These are phyloP conservation scores for Microcebus murinus DNA, from an alignment of 2,113 vertebrate species.

Conservation along the genomic window DNA sequence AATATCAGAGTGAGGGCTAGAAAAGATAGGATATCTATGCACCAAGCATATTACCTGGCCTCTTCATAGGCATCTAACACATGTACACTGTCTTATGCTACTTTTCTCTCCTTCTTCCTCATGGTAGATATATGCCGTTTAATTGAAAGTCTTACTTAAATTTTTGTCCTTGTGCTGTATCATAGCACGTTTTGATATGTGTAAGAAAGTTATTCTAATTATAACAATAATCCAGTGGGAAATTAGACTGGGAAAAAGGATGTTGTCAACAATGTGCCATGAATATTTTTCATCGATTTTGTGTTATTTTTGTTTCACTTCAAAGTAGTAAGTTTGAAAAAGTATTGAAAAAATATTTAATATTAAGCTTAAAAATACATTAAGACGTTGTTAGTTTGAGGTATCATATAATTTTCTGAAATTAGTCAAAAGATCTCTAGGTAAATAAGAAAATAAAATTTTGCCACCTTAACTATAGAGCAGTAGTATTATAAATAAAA, in stretches of 20 bases:
- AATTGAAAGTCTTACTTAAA: conserved; percentile 17
- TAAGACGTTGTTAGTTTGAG: conserved; percentile 39
- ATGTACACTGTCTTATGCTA: neutral
- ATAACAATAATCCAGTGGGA: neutral
- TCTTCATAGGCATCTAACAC: neutral
- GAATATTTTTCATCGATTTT: conserved; percentile 48
- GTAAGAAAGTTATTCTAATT: conserved; percentile 5
- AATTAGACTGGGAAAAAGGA: conserved; percentile 22
- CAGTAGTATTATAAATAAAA: conserved; percentile 14
- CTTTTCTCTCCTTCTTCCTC: neutral
- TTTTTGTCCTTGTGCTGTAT: neutral
- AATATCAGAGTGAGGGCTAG: neutral
- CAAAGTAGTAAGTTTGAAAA: conserved; percentile 1
- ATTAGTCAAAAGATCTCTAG: neutral
- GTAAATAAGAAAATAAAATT: conserved; percentile 47
- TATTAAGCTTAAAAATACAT: conserved; percentile 32
- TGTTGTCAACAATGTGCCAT: neutral
- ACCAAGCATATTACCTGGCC: neutral
- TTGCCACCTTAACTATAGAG: conserved; percentile 8
- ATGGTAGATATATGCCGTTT: conserved; percentile 9
- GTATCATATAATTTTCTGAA: conserved; percentile 49
- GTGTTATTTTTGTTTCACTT: neutral
- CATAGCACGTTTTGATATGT: conserved; percentile 1
- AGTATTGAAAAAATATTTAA: neutral
- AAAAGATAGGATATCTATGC: neutral